Evolutionary conservation across 2,888 invertebrate genomes (phyloP).

Genomic region (Argyresthia albistria): DNA sequence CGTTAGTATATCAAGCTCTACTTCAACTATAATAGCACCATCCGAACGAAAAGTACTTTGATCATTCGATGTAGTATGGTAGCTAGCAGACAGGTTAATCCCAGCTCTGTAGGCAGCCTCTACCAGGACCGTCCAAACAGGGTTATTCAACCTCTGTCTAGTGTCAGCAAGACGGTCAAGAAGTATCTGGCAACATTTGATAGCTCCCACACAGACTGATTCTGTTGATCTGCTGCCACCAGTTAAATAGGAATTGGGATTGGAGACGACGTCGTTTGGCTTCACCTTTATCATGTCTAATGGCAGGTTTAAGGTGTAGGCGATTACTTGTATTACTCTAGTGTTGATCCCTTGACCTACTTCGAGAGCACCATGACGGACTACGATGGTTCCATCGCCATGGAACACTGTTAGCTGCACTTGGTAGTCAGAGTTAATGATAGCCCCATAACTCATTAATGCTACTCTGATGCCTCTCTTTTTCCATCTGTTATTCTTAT

Average conservation of each 20-base stretch:
- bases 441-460: conserved; percentile 77
- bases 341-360: conserved; percentile 88
- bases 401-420: conserved; percentile 77
- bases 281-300: conserved; percentile 74
- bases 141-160: conserved; percentile 72
- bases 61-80: too few relatives aligned
- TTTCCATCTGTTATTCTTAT: conserved; percentile 80
- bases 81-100: conserved; percentile 74
- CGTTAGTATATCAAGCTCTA: conserved; percentile 80
- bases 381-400: conserved; percentile 78
- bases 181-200: conserved; percentile 76
- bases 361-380: conserved; percentile 80
- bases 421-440: conserved; percentile 67
- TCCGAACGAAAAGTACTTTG: conserved; percentile 72
- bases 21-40: conserved; percentile 70
- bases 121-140: conserved; percentile 65
- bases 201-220: conserved; percentile 65
- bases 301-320: conserved; percentile 79
- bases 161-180: too few relatives aligned
- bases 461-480: conserved; percentile 78
- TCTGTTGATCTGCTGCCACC: conserved; percentile 81
- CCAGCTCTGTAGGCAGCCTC: too few relatives aligned
- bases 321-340: conserved; percentile 83
- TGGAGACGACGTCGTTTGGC: conserved; percentile 68
- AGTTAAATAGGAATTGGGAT: conserved; percentile 75